Evolutionary conservation across 2,888 invertebrate genomes (phyloP), one percentile per base, ranked within the genome.

Genomic region (Halocaridina rubra): DNA sequence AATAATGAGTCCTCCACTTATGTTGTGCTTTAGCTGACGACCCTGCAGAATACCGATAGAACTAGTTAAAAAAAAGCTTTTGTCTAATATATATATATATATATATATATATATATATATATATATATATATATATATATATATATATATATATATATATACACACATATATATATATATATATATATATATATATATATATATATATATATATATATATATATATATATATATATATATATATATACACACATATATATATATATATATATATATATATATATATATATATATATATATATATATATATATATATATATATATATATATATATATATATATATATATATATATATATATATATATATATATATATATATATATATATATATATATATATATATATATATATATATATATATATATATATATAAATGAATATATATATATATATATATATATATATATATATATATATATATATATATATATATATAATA

Each of bases 1-100:
- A 87, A 96, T 95, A 90, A 97, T 96, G 64, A 97, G 94, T n/a
- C 96, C 96, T 46, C 94, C 94, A 86, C 95, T 94, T 89, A 95
- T 95, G 91, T 96, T 96, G 90, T 96, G 96, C 89, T 95, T 95
- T 91, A 97, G 94, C 88, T 95, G 92, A 93, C 95, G 95, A 89
- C 95, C 95, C 96, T 97, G 92, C 0, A 91, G 91, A 69, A 46
- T 53, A 53, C n/a, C 13, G 13, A 53, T 53, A 0, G 13, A 0
- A 16, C 16, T 8, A 64, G 16, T 2, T 64, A 5, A 19, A 64
- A 19, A 64, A 7, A 27, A 13, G 22, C 19, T 1, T 2, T 7
- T 19, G 22, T 13, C n/a, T 39, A 46, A 39, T 16, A 46, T 46
- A 27, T 46, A 75, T 29, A 53, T 24, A 75, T 27, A 22, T 46